phyloP scores from a whole-genome alignment of 2,797 vertebrate genomes.

The Microctenopoma stevenorrisi region DNA sequence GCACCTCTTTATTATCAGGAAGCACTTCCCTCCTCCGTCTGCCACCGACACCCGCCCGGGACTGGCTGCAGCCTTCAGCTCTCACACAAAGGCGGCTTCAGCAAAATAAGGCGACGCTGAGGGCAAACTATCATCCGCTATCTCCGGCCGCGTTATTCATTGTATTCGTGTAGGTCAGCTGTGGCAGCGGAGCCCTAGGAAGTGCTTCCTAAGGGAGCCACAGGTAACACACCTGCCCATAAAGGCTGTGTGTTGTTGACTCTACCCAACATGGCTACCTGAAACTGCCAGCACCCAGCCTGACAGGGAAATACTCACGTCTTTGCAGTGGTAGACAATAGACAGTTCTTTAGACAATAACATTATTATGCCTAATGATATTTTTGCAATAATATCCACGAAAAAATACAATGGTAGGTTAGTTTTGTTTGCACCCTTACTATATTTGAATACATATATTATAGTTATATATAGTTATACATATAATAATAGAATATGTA shows the following conservation, averaged over 20 bases:
- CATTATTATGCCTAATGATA: neutral
- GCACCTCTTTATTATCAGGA: slow-evolving; percentile 73
- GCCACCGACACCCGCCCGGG: slow-evolving; percentile 19
- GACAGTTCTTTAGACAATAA: no score
- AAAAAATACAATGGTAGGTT: neutral
- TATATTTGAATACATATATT: no score
- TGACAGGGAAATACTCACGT: neutral
- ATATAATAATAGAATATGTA: no score
- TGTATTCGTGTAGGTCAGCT: slow-evolving; percentile 6
- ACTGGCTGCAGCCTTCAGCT: slow-evolving; percentile 6
- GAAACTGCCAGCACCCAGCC: slow-evolving; percentile 25
- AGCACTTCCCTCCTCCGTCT: slow-evolving; percentile 58
- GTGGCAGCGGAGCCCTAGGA: slow-evolving; percentile 9
- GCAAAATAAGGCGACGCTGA: neutral
- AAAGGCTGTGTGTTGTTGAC: slow-evolving; percentile 32
- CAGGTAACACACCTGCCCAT: slow-evolving; percentile 84
- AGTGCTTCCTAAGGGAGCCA: slow-evolving; percentile 62
- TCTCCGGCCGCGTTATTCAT: slow-evolving; percentile 4
- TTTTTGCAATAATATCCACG: neutral
- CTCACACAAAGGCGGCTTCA: slow-evolving; percentile 17
- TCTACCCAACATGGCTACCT: slow-evolving; percentile 64
- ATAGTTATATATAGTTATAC: no score
- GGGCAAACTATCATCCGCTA: neutral
- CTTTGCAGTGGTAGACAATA: neutral
- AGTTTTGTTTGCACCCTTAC: neutral